These are phyloP conservation scores for Ursus arctos DNA, from an alignment of 2,113 vertebrate genomes.

Conservation along the genomic window DNA sequence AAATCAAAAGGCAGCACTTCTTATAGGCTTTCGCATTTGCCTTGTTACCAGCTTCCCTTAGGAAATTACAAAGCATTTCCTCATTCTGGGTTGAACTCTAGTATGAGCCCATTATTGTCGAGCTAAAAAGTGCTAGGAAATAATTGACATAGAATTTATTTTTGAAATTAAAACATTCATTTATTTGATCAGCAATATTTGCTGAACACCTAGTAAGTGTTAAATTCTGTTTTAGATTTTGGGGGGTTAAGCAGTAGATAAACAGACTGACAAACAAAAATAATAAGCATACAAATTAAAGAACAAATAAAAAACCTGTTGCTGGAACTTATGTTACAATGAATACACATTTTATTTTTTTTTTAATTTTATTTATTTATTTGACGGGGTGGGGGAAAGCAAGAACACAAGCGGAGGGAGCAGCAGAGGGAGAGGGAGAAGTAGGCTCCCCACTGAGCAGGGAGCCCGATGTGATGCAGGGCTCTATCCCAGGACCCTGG, in stretches of 20 bases:
- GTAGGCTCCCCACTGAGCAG: background rate
- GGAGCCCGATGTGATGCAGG: too few species aligned
- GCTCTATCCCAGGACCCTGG: background rate
- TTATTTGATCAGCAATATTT: conserved; percentile 10
- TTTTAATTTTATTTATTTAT: background rate
- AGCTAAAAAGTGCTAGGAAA: background rate
- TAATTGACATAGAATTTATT: background rate
- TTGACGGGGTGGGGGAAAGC: background rate
- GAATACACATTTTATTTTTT: background rate
- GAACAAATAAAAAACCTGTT: background rate
- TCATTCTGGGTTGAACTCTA: background rate
- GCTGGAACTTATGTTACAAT: background rate
- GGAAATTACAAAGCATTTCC: conserved; percentile 41
- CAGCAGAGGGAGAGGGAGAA: background rate
- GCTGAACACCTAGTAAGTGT: background rate
- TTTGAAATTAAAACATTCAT: conserved; percentile 45
- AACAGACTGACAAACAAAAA: background rate
- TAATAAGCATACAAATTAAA: background rate
- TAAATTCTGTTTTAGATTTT: background rate
- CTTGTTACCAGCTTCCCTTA: background rate
- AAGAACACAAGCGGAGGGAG: background rate
- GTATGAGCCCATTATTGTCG: background rate
- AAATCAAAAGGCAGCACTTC: conserved; percentile 76
- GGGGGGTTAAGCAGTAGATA: background rate
- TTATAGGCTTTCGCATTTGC: background rate